Percentiles rank a stretch among this genome's conserved stretches.
Evolutionary conservation across 1,140 invertebrate species (phyloP).

Genomic region (Diorhabda carinulata): DNA sequence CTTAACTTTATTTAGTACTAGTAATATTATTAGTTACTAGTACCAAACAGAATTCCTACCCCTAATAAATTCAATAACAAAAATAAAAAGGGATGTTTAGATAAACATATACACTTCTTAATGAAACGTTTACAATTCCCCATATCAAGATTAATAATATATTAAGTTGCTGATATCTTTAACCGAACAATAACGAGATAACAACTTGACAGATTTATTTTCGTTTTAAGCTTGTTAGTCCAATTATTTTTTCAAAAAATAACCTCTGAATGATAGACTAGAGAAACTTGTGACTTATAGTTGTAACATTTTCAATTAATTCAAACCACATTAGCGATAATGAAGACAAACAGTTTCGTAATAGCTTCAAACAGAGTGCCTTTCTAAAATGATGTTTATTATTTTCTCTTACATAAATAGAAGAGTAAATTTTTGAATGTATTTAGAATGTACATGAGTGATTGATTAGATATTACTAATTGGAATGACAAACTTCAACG

Average conservation of each 20-base stretch:
- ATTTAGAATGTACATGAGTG: not conserved
- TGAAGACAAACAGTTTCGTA: not conserved
- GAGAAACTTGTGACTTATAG: not conserved
- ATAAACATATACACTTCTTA: too few species aligned
- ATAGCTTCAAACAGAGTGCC: not conserved
- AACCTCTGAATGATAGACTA: not conserved
- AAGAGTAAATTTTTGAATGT: not conserved
- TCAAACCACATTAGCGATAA: not conserved
- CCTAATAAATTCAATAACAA: too few species aligned
- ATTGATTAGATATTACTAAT: not conserved
- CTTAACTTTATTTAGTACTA: too few species aligned
- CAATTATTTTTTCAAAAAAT: not conserved
- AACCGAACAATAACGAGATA: not conserved
- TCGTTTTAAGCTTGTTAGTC: not conserved
- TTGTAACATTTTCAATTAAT: not conserved
- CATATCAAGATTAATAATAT: too few species aligned
- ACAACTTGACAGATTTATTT: not conserved
- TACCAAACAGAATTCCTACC: too few species aligned
- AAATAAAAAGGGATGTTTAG: too few species aligned
- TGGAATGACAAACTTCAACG: not conserved
- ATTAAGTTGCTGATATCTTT: too few species aligned
- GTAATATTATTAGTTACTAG: too few species aligned
- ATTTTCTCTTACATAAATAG: constrained; percentile 1
- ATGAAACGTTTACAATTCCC: too few species aligned
- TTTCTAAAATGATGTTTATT: not conserved